Percentiles rank a stretch among this genome's conserved stretches.
Evolutionary conservation across 2,888 invertebrate genomes (phyloP).

Genomic region (Ariolimax columbianus): DNA sequence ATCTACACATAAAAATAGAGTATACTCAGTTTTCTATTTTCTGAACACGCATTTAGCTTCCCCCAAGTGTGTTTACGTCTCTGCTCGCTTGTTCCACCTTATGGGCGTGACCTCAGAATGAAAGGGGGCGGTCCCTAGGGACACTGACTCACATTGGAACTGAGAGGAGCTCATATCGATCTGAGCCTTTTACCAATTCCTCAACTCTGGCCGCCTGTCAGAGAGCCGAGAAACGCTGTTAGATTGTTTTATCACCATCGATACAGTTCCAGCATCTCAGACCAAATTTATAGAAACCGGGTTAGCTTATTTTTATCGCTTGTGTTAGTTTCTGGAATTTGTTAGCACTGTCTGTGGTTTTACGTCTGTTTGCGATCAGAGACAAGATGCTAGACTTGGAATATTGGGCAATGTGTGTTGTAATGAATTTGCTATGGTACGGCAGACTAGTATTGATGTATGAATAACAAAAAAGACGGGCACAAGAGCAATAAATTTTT

Average conservation of each 20-base stretch:
- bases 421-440: not conserved
- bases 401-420: not conserved
- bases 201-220: slow-evolving; percentile 48
- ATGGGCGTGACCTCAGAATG: slow-evolving; percentile 50
- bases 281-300: slow-evolving; percentile 8
- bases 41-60: slow-evolving; percentile 28
- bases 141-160: slow-evolving; percentile 50
- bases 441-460: not conserved
- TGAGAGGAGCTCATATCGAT: slow-evolving; percentile 46
- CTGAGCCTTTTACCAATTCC: slow-evolving; percentile 48
- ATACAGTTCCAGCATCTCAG: slow-evolving; percentile 22
- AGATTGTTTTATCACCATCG: slow-evolving; percentile 45
- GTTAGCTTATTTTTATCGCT: slow-evolving; percentile 20
- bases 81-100: slow-evolving; percentile 40
- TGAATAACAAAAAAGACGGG: not conserved
- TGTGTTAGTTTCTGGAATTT: slow-evolving; percentile 21
- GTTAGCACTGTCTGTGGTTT: slow-evolving; percentile 8
- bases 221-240: slow-evolving; percentile 24
- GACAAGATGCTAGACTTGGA: not conserved
- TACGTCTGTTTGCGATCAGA: not conserved
- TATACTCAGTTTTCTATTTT: not conserved
- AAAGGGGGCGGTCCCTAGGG: slow-evolving; percentile 49
- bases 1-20: not conserved
- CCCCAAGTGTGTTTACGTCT: slow-evolving; percentile 42
- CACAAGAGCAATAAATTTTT: no score